Base-by-base conservation (phyloP, 2,113 vertebrate genomes). In the Noctilio leporinus region DNA sequence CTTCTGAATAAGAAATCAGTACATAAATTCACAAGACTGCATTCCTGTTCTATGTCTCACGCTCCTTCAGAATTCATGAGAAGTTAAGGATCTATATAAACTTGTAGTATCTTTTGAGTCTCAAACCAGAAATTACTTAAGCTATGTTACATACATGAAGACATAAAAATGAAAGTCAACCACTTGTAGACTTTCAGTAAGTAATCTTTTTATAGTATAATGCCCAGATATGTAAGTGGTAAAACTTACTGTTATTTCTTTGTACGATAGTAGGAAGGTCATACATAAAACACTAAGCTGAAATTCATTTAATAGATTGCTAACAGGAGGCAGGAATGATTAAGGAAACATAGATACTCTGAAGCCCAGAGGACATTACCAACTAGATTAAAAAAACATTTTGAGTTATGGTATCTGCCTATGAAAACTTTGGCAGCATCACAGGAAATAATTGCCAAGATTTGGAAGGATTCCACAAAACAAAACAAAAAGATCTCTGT, bases 371-470 rank as follows among this genome's bases (percentile, higher is more conserved):
- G 93, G 88, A 90, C 51, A 82, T 55, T 69, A 91, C 85, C 88
- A 94, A 92, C 55, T 47, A 95, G 95, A 95, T 91, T 96, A 15
- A 59, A 94, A 96, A 95, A 91, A 86, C 59, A 64, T 96, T 96
- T 81, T 76, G 70, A 87, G 81, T 78, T 95, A 90, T 0, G 7
- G n/a, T 93, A 94, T 94, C 97, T 96, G 86, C 77, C 84, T 96
- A 53, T 78, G 72, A 94, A 76, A 96, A 92, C 55, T 96, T 88
- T 86, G 94, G 85, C 96, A 93, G 67, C 45, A 70, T 93, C 90
- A 92, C 59, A 75, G 70, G 38, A 95, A 93, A 92, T 59, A 92
- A 92, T 53, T 92, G 78, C 81, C 92, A 91, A 80, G 67, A 77
- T 82, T 92, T 95, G 73, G 85, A 88, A 91, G 62, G 90, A 93